These are phyloP conservation scores for Pseudomyrmex pallidus DNA, from an alignment of 1,140 invertebrate species.

Conservation along the genomic window DNA sequence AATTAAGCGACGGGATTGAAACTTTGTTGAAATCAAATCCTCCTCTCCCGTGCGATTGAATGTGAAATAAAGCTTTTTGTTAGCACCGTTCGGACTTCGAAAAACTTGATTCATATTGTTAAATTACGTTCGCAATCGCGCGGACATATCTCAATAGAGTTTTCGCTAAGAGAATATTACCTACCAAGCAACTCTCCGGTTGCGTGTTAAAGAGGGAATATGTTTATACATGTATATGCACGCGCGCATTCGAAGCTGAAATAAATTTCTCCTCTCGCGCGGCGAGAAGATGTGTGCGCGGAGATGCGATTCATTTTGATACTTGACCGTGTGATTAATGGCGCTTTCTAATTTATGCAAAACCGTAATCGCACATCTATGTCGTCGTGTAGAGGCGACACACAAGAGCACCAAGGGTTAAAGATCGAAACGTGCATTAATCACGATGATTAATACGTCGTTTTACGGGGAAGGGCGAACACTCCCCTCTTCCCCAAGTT, in stretches of 20 bases:
- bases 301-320: constrained; percentile 47
- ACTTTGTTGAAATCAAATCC: constrained; percentile 46
- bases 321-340: constrained; percentile 55
- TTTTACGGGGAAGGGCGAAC: constrained; percentile 53
- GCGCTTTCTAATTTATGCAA: constrained; percentile 57
- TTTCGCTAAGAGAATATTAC: constrained; percentile 1
- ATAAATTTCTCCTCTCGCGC: constrained; percentile 18
- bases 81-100: constrained; percentile 30
- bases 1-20: constrained; percentile 56
- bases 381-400: constrained; percentile 58
- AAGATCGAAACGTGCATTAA: constrained; percentile 57
- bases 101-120: constrained; percentile 37
- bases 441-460: constrained; percentile 58
- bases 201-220: constrained; percentile 17
- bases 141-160: neutral
- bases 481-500: constrained; percentile 35
- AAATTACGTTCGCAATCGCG: constrained; percentile 9
- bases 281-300: constrained; percentile 1
- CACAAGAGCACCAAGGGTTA: constrained; percentile 49
- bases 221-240: neutral
- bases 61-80: constrained; percentile 49
- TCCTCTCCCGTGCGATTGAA: constrained; percentile 27
- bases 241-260: constrained; percentile 9
- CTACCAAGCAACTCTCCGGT: too few relatives aligned
- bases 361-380: constrained; percentile 57